Conservation (phyloP, 1,140 invertebrate species). For the Chrysomallon squamiferum region DNA sequence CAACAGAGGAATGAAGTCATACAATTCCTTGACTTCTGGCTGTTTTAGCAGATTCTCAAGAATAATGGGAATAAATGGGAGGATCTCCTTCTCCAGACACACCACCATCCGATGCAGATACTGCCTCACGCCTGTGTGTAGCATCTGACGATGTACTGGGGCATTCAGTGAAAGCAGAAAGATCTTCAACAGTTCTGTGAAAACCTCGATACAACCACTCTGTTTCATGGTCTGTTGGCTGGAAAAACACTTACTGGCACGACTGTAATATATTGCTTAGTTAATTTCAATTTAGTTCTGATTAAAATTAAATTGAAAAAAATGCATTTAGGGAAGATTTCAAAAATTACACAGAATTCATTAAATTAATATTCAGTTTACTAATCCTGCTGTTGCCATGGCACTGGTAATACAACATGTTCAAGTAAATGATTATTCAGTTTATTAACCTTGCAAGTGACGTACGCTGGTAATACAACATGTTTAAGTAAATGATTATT, state of each 20-base stretch:
- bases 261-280: too few relatives aligned
- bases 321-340: too few relatives aligned
- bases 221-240: conserved; percentile 68
- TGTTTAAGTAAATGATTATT: too few relatives aligned
- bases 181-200: conserved; percentile 66
- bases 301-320: too few relatives aligned
- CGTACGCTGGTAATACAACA: too few relatives aligned
- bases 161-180: conserved; percentile 67
- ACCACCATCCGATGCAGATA: conserved; percentile 71
- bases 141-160: conserved; percentile 51
- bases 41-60: conserved; percentile 67
- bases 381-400: too few relatives aligned
- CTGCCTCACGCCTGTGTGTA: conserved; percentile 66
- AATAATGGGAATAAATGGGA: conserved; percentile 68
- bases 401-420: too few relatives aligned
- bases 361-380: too few relatives aligned
- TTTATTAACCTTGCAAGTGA: too few relatives aligned
- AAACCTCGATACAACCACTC: conserved; percentile 66
- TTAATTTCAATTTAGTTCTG: too few relatives aligned
- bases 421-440: too few relatives aligned
- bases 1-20: conserved; percentile 70
- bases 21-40: conserved; percentile 65
- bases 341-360: too few relatives aligned
- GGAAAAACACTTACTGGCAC: conserved; percentile 70
- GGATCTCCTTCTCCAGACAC: conserved; percentile 68